These are phyloP conservation scores for Conus ventricosus DNA, from an alignment of 1,140 invertebrate genomes.

Conservation along the genomic window DNA sequence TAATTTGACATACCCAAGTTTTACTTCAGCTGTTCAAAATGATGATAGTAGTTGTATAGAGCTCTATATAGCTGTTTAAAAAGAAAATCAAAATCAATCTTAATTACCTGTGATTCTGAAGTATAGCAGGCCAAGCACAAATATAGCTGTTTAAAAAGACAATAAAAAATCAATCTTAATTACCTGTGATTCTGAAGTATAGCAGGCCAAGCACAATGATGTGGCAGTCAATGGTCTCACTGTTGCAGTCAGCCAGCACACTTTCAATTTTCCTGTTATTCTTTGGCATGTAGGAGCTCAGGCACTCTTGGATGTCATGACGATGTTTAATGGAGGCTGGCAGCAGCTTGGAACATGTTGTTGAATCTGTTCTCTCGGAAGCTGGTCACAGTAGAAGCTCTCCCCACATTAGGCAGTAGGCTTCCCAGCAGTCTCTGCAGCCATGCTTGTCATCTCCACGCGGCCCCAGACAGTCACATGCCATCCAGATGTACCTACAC, in stretches of 20 bases:
- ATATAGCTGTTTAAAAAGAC: not conserved
- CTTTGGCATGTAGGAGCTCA: not conserved
- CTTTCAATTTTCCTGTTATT: not conserved
- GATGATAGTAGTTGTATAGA: too few relatives aligned
- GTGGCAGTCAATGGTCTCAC: not conserved
- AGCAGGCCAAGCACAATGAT: not conserved
- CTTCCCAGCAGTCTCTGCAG: slow-evolving; percentile 15
- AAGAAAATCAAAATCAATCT: not conserved
- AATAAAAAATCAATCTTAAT: not conserved
- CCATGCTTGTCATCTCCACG: slow-evolving; percentile 34
- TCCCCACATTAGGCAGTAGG: not conserved
- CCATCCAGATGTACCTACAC: not conserved
- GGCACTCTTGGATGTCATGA: not conserved
- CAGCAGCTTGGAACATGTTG: slow-evolving; percentile 15
- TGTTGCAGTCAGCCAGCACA: not conserved
- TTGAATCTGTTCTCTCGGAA: slow-evolving; percentile 12
- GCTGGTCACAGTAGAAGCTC: not conserved
- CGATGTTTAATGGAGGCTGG: slow-evolving; percentile 14
- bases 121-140: not conserved
- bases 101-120: not conserved
- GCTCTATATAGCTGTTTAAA: not conserved
- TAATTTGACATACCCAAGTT: too few relatives aligned
- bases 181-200: not conserved
- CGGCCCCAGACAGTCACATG: slow-evolving; percentile 15
- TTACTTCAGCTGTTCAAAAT: too few relatives aligned